Conservation (phyloP, 2,797 vertebrate species). For the Falco biarmicus region DNA sequence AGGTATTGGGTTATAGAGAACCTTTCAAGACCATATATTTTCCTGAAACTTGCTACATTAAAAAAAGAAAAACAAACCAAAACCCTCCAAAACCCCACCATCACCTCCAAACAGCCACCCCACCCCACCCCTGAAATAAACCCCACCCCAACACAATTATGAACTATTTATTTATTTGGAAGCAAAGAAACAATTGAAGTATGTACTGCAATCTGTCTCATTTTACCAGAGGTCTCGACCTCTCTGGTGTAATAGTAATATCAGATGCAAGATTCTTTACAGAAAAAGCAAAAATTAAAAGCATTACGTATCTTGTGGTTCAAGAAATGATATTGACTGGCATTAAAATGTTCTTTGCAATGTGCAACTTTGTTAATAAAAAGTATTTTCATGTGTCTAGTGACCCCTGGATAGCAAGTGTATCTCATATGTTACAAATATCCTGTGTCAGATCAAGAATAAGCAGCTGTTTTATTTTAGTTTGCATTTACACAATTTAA, state of each 20-base stretch:
- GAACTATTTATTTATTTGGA: not conserved
- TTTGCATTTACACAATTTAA: constrained; percentile 55
- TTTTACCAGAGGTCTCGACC: not conserved
- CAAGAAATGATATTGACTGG: constrained; percentile 8
- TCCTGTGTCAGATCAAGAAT: constrained; percentile 41
- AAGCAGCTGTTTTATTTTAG: constrained; percentile 55
- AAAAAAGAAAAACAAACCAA: not conserved
- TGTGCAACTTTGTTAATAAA: constrained; percentile 53
- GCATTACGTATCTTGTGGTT: not conserved
- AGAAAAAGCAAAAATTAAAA: not conserved
- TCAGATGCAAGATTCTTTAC: not conserved
- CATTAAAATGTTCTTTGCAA: constrained; percentile 15
- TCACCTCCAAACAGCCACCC: not conserved
- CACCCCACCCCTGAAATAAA: not conserved
- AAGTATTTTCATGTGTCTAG: constrained; percentile 53
- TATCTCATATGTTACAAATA: constrained; percentile 57
- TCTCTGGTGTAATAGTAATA: not conserved
- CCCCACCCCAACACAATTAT: not conserved
- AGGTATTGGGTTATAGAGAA: not conserved
- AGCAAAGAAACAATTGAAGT: not conserved
- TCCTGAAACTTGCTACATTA: not conserved
- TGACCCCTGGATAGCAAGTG: constrained; percentile 32
- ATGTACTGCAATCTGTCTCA: not conserved
- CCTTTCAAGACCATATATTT: not conserved
- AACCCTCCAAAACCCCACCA: too few species aligned